These are phyloP conservation scores for Drosophila carrolli DNA, from an alignment of 1,140 invertebrate species.

Conservation along the genomic window DNA sequence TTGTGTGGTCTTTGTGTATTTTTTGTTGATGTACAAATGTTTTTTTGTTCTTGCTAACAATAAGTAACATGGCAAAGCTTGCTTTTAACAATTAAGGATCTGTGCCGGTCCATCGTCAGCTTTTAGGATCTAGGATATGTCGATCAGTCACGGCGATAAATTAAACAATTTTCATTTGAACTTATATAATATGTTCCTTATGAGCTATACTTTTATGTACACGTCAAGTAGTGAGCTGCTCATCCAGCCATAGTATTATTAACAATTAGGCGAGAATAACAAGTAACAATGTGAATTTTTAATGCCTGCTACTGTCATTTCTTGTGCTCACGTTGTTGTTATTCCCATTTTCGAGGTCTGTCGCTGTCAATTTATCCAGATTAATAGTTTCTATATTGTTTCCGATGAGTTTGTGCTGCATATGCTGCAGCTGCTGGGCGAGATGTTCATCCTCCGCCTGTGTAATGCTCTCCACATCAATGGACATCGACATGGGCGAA, in stretches of 20 bases:
- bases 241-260: conserved; percentile 14
- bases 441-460: conserved; percentile 64
- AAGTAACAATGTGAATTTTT: conserved; percentile 22
- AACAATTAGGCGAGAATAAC: conserved; percentile 43
- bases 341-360: conserved; percentile 62
- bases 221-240: conserved; percentile 63
- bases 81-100: conserved; percentile 59
- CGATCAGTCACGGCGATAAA: conserved; percentile 51
- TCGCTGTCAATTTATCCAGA: conserved; percentile 47
- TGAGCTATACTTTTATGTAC: conserved; percentile 63
- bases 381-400: conserved; percentile 41
- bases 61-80: conserved; percentile 77
- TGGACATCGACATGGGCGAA: conserved; percentile 65
- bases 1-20: conserved; percentile 42
- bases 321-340: conserved; percentile 25
- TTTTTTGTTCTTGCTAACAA: conserved; percentile 51
- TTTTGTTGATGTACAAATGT: conserved; percentile 39
- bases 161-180: conserved; percentile 51
- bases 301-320: conserved; percentile 30
- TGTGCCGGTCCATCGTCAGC: conserved; percentile 51
- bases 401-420: conserved; percentile 72
- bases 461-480: conserved; percentile 50
- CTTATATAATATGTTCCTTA: conserved; percentile 55
- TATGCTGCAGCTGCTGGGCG: conserved; percentile 63
- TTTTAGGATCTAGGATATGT: conserved; percentile 54